Evolutionary conservation across 2,888 invertebrate species (phyloP).

Genomic region (Xylota sylvarum): DNA sequence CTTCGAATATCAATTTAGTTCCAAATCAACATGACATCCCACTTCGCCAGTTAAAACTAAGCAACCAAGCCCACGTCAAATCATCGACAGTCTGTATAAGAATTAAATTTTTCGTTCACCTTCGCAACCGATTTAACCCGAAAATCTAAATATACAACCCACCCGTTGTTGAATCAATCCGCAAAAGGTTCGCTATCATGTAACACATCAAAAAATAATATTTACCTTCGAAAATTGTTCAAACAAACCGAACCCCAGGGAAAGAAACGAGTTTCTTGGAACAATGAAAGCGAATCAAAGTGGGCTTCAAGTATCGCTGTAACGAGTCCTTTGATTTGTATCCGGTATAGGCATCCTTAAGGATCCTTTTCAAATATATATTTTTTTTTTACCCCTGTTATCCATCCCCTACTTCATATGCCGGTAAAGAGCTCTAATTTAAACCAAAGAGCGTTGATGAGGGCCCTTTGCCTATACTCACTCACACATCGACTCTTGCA

Average conservation of each 20-base stretch:
- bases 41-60: not conserved
- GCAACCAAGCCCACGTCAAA: not conserved
- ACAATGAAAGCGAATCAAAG: constrained; percentile 58
- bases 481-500: constrained; percentile 36
- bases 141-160: not conserved
- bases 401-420: constrained; percentile 10
- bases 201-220: constrained; percentile 73
- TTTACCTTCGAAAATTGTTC: constrained; percentile 69
- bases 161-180: constrained; percentile 30
- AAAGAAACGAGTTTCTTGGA: constrained; percentile 28
- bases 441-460: constrained; percentile 61
- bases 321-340: constrained; percentile 74
- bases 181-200: constrained; percentile 42
- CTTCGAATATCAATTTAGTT: too few relatives aligned
- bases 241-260: constrained; percentile 50
- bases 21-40: too few relatives aligned
- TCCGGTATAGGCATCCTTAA: constrained; percentile 69
- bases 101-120: constrained; percentile 3
- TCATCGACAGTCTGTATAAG: not conserved
- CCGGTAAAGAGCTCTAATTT: constrained; percentile 67
- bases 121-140: constrained; percentile 23
- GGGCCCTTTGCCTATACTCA: constrained; percentile 57
- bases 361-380: constrained; percentile 62
- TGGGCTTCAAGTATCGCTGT: constrained; percentile 62
- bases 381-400: constrained; percentile 7